A percentile compares a stretch with the other conserved stretches of the same genome.
These are phyloP conservation scores for Caiman crocodilus DNA, from an alignment of 2,797 vertebrate genomes.

Conservation along the genomic window DNA sequence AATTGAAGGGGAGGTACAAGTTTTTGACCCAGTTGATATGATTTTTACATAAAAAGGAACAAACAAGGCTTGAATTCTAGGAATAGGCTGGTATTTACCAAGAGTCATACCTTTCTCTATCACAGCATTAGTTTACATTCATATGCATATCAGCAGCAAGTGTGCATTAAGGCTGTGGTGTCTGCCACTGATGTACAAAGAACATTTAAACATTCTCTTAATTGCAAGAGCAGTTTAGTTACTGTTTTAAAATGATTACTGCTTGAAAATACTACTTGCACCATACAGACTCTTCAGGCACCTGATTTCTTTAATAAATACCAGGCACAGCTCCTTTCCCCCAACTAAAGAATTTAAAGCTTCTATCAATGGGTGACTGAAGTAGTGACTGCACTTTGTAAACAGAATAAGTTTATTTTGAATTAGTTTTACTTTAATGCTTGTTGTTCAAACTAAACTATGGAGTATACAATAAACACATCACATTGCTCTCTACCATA, in stretches of 20 bases:
- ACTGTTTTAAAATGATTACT: neutral
- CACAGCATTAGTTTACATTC: neutral
- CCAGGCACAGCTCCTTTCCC: neutral
- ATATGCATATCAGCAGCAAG: neutral
- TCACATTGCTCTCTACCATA: slow-evolving; percentile 8
- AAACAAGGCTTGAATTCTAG: neutral
- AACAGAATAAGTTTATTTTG: neutral
- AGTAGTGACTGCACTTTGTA: neutral
- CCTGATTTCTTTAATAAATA: neutral
- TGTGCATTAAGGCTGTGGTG: neutral
- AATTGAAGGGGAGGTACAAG: neutral
- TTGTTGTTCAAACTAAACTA: neutral
- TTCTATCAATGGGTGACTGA: neutral
- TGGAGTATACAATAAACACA: neutral
- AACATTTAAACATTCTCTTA: neutral
- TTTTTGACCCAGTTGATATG: too few relatives aligned
- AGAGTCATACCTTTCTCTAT: neutral
- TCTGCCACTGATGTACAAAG: neutral
- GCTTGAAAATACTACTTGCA: neutral
- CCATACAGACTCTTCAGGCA: neutral
- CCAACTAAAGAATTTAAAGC: neutral
- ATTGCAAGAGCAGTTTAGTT: rapidly evolving
- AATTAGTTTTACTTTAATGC: neutral
- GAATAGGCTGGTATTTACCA: neutral
- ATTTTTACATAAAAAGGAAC: neutral